A percentile compares a stretch with the other conserved stretches of the same genome.
Conservation (phyloP, 2,113 vertebrate species). For the Erpornis zantholeuca region DNA sequence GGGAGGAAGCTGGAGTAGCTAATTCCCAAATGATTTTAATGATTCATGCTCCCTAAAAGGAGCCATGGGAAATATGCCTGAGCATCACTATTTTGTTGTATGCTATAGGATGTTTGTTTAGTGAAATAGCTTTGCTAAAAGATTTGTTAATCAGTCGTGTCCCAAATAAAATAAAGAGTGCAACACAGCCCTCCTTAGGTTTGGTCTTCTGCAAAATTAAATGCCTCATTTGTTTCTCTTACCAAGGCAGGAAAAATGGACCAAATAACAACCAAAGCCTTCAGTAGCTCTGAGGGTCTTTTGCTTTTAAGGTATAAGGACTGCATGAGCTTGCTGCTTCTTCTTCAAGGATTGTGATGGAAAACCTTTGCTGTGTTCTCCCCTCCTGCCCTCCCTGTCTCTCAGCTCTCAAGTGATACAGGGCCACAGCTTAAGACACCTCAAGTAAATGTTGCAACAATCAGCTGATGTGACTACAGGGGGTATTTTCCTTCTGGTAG, state of each 20-base stretch:
- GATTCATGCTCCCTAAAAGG: constrained; percentile 18
- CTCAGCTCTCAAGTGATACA: neutral
- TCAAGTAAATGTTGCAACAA: neutral
- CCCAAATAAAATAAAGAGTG: constrained; percentile 48
- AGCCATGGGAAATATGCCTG: neutral
- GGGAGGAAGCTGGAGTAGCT: neutral
- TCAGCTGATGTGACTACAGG: neutral
- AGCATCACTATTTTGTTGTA: constrained; percentile 2
- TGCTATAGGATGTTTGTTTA: constrained; percentile 29
- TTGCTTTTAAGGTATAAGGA: neutral
- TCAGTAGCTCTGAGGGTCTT: neutral
- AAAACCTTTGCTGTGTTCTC: neutral
- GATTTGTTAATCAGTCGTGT: constrained; percentile 12
- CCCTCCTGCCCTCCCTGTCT: neutral
- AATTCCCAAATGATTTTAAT: constrained; percentile 7
- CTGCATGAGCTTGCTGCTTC: neutral
- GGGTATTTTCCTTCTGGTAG: neutral
- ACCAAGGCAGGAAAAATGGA: neutral
- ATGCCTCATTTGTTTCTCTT: neutral
- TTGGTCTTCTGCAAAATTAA: constrained; percentile 1
- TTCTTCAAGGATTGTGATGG: neutral
- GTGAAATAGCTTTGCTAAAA: constrained; percentile 10
- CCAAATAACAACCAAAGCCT: neutral
- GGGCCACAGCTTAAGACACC: neutral
- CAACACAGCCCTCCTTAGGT: neutral